phyloP scores from a whole-genome alignment of 1,140 invertebrate genomes.

The Drosophila nigromelanica region DNA sequence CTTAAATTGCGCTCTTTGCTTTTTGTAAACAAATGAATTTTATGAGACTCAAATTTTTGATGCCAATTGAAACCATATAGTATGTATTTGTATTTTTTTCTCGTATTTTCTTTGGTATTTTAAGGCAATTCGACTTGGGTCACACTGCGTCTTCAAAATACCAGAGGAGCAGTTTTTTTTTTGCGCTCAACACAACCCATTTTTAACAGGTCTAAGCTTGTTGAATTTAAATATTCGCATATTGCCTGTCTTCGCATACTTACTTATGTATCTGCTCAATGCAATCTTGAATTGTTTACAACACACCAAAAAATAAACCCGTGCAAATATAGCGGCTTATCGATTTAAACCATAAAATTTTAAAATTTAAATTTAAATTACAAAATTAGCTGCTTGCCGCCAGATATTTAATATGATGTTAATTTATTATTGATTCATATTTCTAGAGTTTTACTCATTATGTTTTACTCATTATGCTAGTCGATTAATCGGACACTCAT shows the following conservation, averaged over 20 bases:
- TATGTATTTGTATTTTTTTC: too few species aligned
- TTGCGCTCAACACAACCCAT: neutral
- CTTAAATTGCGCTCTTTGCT: neutral
- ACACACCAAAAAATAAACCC: neutral
- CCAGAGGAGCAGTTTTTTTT: neutral
- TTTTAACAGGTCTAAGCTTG: too few species aligned
- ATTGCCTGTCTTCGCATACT: too few species aligned
- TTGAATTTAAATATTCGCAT: too few species aligned
- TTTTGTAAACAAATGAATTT: conserved; percentile 31
- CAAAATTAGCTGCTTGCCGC: neutral
- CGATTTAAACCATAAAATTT: too few species aligned
- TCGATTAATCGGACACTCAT: neutral
- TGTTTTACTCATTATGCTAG: neutral
- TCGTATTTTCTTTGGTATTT: conserved; percentile 10
- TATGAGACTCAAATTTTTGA: conserved; percentile 1
- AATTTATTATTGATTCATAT: too few species aligned
- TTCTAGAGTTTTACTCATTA: neutral
- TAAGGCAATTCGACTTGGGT: neutral
- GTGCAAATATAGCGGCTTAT: neutral
- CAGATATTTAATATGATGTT: neutral
- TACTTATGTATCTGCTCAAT: too few species aligned
- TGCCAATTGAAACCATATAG: neutral
- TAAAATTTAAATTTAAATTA: too few species aligned
- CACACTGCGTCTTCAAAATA: conserved; percentile 12
- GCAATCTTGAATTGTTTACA: too few species aligned